phyloP scores from a whole-genome alignment of 2,888 invertebrate species.

The Lacanobia oleracea region DNA sequence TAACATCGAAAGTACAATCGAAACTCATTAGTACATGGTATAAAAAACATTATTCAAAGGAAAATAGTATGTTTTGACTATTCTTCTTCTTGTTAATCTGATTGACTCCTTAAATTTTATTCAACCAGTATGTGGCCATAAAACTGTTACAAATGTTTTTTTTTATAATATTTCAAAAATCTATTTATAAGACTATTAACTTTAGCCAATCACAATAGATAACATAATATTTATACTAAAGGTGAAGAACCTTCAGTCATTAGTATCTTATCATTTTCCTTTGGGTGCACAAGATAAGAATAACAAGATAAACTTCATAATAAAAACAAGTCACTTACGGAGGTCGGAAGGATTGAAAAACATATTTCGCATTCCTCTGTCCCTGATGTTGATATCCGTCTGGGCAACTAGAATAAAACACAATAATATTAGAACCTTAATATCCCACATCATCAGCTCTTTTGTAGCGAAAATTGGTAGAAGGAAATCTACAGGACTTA shows the following conservation, averaged over 20 bases:
- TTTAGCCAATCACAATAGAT: slow-evolving; percentile 30
- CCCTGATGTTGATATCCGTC: slow-evolving; percentile 93
- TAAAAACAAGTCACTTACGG: slow-evolving; percentile 91
- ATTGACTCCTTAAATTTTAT: too few species aligned
- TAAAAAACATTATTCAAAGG: neutral
- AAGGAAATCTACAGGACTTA: neutral
- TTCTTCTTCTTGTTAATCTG: too few species aligned
- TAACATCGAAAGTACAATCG: slow-evolving; percentile 27
- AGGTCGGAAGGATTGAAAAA: slow-evolving; percentile 94
- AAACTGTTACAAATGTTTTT: too few species aligned
- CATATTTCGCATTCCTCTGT: slow-evolving; percentile 98
- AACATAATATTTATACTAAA: slow-evolving; percentile 27
- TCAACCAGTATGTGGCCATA: too few species aligned
- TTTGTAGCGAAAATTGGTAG: neutral
- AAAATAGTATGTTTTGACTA: too few species aligned
- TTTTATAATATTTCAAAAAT: too few species aligned
- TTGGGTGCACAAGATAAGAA: slow-evolving; percentile 38
- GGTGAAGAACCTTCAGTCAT: slow-evolving; percentile 40
- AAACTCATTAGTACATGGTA: neutral
- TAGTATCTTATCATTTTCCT: slow-evolving; percentile 46
- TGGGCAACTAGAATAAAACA: slow-evolving; percentile 86
- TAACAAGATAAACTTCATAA: slow-evolving; percentile 40
- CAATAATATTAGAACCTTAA: slow-evolving; percentile 29
- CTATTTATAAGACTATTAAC: neutral
- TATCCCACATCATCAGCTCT: neutral